phyloP scores from a whole-genome alignment of 92 coral and sea anemone genomes.

The Parazoanthus swiftii region DNA sequence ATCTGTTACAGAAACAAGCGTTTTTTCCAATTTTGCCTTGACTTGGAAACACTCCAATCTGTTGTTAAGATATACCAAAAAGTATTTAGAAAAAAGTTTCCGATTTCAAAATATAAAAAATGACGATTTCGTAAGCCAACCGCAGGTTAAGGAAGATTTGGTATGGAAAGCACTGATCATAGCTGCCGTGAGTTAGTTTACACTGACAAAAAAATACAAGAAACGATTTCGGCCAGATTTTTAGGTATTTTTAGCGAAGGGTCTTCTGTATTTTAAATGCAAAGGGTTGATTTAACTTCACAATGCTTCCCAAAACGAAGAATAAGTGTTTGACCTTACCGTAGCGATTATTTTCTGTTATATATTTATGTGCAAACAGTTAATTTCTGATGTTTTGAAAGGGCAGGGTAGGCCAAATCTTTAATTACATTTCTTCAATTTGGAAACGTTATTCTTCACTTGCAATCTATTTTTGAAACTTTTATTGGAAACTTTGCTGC shows the following conservation, averaged over 20 bases:
- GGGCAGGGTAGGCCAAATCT: no score
- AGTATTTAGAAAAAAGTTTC: not conserved
- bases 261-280: not conserved
- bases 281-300: not conserved
- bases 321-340: not conserved
- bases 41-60: no score
- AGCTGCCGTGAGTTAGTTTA: not conserved
- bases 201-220: not conserved
- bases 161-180: not conserved
- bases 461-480: no score
- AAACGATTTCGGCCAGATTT: not conserved
- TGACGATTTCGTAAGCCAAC: not conserved
- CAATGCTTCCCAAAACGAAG: not conserved
- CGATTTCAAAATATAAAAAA: not conserved
- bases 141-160: not conserved
- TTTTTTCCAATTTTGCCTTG: no score
- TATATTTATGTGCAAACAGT: no score
- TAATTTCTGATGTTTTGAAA: no score
- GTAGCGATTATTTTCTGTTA: not conserved
- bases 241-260: not conserved
- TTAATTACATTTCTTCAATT: no score
- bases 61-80: not conserved
- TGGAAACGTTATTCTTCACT: no score
- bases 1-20: no score
- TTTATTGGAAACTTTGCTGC: not conserved